Conservation (phyloP, 2,888 invertebrate genomes). For the Stratiomys singularior region DNA sequence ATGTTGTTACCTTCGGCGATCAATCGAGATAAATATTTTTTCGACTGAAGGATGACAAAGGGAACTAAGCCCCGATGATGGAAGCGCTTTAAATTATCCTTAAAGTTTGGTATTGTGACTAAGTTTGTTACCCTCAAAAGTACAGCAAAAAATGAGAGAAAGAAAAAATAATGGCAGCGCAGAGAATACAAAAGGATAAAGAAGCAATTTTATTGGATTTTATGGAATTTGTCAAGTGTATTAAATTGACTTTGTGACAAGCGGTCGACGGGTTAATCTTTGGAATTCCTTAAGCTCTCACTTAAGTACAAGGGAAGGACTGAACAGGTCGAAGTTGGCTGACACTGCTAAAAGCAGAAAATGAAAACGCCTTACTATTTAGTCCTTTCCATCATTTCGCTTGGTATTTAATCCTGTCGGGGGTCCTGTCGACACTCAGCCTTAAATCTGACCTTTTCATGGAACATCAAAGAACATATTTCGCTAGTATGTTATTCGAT, state of each 20-base stretch:
- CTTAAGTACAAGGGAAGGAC: background rate
- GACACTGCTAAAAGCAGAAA: too few relatives aligned
- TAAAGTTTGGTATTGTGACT: too few relatives aligned
- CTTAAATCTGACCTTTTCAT: background rate
- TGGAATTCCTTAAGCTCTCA: background rate
- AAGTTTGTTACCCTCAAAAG: too few relatives aligned
- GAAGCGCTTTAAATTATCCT: too few relatives aligned
- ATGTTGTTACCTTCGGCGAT: too few relatives aligned
- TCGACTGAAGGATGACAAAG: too few relatives aligned
- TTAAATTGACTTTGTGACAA: constrained; percentile 5
- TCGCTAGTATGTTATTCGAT: background rate
- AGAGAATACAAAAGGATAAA: background rate
- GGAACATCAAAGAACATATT: background rate
- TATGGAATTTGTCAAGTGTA: background rate
- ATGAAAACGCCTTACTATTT: too few relatives aligned
- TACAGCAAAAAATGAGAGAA: too few relatives aligned
- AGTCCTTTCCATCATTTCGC: background rate
- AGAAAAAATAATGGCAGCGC: too few relatives aligned
- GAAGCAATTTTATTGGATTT: background rate
- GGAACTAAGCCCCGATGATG: too few relatives aligned
- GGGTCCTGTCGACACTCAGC: background rate
- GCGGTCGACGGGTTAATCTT: constrained; percentile 10
- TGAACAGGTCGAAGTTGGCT: too few relatives aligned
- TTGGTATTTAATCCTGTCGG: background rate
- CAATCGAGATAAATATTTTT: too few relatives aligned